Conservation (phyloP, 2,797 vertebrate species). For the Rhadinocentrus ornatus region DNA sequence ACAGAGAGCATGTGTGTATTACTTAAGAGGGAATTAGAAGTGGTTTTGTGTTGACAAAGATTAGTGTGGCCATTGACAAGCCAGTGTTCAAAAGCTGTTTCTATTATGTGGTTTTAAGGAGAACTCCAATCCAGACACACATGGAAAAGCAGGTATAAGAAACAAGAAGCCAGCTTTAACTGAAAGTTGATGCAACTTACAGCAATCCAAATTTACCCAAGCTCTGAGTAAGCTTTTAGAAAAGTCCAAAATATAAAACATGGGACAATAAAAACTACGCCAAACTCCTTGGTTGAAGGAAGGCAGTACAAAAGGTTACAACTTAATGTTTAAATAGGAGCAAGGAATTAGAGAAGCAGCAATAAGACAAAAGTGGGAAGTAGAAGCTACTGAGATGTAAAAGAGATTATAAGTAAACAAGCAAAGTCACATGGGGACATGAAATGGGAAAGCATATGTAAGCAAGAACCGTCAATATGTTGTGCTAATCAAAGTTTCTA, state of each 20-base stretch:
- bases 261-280: background rate
- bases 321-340: background rate
- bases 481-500: constrained; percentile 27
- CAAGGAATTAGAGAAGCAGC: background rate
- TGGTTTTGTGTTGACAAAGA: background rate
- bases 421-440: background rate
- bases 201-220: background rate
- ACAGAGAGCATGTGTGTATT: background rate
- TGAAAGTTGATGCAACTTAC: background rate
- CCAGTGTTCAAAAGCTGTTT: constrained; percentile 20
- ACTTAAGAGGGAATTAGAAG: background rate
- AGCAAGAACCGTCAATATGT: background rate
- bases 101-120: background rate
- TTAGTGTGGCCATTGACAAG: constrained; percentile 38
- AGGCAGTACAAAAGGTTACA: background rate
- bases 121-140: background rate
- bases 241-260: background rate
- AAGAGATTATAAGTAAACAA: background rate
- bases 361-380: background rate
- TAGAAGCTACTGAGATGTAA: background rate
- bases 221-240: background rate
- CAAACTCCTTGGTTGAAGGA: background rate
- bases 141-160: background rate
- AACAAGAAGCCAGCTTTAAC: background rate
- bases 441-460: background rate